These are phyloP conservation scores for Upupa epops DNA, from an alignment of 2,113 vertebrate genomes.

Conservation along the genomic window DNA sequence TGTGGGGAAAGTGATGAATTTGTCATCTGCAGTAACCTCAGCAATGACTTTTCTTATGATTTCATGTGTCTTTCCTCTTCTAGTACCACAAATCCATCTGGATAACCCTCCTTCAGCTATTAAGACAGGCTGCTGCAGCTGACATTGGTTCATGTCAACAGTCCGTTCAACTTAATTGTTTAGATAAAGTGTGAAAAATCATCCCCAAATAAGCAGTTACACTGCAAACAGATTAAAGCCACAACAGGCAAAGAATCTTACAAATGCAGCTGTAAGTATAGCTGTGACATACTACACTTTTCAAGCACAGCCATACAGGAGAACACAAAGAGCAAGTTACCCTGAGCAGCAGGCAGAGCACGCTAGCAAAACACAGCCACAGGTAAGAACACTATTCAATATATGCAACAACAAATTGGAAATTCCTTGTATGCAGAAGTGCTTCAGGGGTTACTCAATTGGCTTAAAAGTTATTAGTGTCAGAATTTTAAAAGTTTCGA, in stretches of 20 bases:
- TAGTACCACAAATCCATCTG: background rate
- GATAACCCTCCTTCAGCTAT: background rate
- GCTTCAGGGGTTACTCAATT: background rate
- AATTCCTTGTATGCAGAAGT: background rate
- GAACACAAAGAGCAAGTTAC: background rate
- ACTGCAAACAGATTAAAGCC: background rate
- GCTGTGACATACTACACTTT: background rate
- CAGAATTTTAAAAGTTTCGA: background rate
- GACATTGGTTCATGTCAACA: background rate
- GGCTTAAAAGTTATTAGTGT: background rate
- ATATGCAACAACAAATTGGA: fast-evolving
- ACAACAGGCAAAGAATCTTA: background rate
- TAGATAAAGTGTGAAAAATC: background rate
- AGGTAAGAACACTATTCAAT: background rate
- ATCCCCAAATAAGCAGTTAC: background rate
- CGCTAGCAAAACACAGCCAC: background rate
- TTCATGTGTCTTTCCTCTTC: background rate
- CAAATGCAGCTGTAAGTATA: background rate
- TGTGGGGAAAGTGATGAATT: background rate
- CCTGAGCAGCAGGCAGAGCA: background rate
- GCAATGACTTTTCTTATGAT: background rate
- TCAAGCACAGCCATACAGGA: background rate
- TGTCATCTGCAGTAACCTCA: background rate
- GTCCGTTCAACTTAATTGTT: background rate
- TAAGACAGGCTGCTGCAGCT: background rate